phyloP scores from a whole-genome alignment of 2,888 invertebrate species.

The Chouioia cunea region DNA sequence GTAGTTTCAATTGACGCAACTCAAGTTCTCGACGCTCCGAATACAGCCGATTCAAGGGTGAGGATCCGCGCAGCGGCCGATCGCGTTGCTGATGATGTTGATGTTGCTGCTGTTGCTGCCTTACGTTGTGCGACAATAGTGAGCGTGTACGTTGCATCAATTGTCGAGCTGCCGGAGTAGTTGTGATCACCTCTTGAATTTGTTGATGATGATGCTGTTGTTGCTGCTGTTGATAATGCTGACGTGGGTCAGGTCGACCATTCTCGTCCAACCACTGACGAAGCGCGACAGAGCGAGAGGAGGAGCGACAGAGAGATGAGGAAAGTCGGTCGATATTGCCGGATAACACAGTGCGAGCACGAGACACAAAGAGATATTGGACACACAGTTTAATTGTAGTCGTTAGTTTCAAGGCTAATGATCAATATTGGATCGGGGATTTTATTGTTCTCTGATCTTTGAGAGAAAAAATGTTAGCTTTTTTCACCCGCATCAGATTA shows the following conservation, averaged over 20 bases:
- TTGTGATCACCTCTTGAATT: neutral
- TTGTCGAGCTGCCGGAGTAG: no score
- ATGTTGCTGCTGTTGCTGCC: neutral
- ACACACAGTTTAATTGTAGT: conserved; percentile 24
- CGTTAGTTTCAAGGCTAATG: conserved; percentile 11
- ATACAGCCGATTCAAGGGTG: conserved; percentile 36
- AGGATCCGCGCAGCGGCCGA: conserved; percentile 31
- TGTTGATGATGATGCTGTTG: neutral
- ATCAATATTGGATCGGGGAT: neutral
- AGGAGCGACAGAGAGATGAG: conserved; percentile 16
- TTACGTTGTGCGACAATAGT: neutral
- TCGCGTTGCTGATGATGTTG: neutral
- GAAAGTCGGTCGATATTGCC: conserved; percentile 15
- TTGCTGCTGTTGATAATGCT: conserved; percentile 30
- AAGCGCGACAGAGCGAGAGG: conserved; percentile 2
- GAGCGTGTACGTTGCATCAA: neutral
- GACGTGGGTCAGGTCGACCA: conserved; percentile 68
- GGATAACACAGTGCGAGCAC: conserved; percentile 18
- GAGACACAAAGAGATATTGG: conserved; percentile 10
- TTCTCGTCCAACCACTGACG: conserved; percentile 83
- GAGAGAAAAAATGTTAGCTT: neutral
- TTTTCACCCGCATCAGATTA: neutral
- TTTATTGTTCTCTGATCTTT: neutral
- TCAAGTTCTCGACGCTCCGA: conserved; percentile 37
- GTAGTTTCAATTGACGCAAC: conserved; percentile 41